Evolutionary conservation across 2,797 vertebrate genomes (phyloP), one percentile per base, ranked within the genome.

Genomic region (Brotula barbata): DNA sequence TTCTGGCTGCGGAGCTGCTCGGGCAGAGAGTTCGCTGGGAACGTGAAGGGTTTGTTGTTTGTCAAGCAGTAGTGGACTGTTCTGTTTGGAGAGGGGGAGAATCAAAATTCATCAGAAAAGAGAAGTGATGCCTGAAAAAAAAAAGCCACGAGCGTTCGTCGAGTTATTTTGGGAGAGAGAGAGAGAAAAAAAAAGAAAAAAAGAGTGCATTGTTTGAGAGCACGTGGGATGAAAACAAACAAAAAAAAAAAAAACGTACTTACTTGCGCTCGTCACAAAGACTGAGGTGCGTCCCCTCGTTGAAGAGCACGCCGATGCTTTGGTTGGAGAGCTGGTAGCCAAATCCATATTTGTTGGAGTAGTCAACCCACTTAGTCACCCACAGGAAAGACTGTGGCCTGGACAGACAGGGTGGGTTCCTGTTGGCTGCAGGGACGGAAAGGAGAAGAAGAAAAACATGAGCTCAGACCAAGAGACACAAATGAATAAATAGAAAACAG

Each of bases 281-380:
- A 0, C 90, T 93, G 85, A 99, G 94, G 81, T 98, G 97, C 0
- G 94, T 98, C 74, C 96, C 97, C 0, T 98, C 94, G 1, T 98
- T 99, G 88, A 98, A 99, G 59, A 99, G 94, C 52, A 99, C 96
- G 0, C 96, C 96, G 0, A 99, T 94, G 31, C 89, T 95, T 75
- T 91, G 93, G 90, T 97, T 96, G 19, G 96, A 99, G 36, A 99
- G 94, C 78, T 99, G 96, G 81, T 99, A 99, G 42, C 96, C 97
- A 65, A 99, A 99, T 40, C 97, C 97, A 0, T 97, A 99, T 84
- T 99, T 99, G 90, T 99, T 99, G 34, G 96, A 99, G 78, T 99
- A 99, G 83, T 99, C 96, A 0, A 99, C 95, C 97, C 97, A 99
- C 84, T 99, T 99, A 62, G 95, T 98, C 75, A 98, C 97, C 97